Conservation (phyloP, 2,113 vertebrate species). For the Prietella phreatophila region DNA sequence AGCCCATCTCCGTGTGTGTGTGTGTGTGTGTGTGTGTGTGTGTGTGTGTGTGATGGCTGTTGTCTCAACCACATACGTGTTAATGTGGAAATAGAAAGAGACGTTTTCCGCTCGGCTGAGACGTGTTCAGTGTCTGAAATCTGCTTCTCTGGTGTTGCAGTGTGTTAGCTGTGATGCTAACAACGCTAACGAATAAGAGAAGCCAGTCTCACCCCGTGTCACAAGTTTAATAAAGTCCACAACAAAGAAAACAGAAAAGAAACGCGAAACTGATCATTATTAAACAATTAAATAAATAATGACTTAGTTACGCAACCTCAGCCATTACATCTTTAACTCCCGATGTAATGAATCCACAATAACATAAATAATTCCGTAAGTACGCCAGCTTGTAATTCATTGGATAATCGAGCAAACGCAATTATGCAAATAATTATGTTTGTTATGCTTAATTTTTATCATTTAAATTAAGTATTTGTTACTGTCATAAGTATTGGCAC, state of each 20-base stretch:
- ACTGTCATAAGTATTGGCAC: not conserved
- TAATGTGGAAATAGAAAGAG: not conserved
- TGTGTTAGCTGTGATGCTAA: not conserved
- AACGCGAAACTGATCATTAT: not conserved
- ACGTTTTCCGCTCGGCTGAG: not conserved
- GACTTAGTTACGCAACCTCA: not conserved
- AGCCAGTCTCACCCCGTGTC: not conserved
- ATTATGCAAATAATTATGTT: not conserved
- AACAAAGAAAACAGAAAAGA: not conserved
- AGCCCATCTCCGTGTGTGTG: slow-evolving; percentile 44
- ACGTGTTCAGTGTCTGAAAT: not conserved
- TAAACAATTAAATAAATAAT: not conserved
- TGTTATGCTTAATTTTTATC: not conserved
- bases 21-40: slow-evolving; percentile 11
- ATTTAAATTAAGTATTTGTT: not conserved
- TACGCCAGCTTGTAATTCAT: not conserved
- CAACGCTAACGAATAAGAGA: not conserved
- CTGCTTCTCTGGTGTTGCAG: too few species aligned
- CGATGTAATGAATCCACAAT: not conserved
- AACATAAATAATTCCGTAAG: not conserved
- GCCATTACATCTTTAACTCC: not conserved
- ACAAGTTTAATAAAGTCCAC: not conserved
- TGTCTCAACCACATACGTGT: not conserved
- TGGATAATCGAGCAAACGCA: not conserved
- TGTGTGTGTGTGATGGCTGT: not conserved